A percentile compares a stretch with the other conserved stretches of the same genome.
phyloP scores from a whole-genome alignment of 2,113 vertebrate species.

The Lethenteron reissneri region DNA sequence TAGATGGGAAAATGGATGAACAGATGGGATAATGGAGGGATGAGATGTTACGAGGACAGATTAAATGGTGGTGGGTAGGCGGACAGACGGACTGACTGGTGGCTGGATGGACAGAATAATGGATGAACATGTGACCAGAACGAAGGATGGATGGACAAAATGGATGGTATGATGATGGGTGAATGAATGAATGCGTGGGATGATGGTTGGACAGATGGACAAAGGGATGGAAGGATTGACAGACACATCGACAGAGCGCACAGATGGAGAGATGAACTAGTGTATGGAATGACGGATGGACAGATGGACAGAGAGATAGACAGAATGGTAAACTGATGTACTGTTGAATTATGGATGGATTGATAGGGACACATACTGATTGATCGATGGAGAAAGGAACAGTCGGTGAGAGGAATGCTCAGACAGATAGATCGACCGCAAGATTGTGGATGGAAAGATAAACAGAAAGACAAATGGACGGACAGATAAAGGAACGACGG shows the following conservation, averaged over 20 bases:
- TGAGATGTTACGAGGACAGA: neutral
- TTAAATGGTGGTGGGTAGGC: neutral
- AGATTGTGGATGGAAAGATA: neutral
- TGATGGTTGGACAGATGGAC: neutral
- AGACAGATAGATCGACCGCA: neutral
- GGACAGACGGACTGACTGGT: neutral
- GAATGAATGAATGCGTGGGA: neutral
- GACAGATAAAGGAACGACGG: neutral
- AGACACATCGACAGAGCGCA: neutral
- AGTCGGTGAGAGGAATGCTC: neutral
- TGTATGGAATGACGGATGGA: neutral
- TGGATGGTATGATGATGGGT: neutral
- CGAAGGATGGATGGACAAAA: neutral
- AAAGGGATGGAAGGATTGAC: neutral
- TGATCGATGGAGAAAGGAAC: neutral
- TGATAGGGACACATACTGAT: too few species aligned
- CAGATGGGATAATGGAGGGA: neutral
- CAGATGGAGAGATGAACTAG: neutral
- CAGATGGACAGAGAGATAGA: neutral
- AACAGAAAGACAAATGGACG: neutral
- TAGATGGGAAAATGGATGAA: neutral
- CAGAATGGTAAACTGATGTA: neutral
- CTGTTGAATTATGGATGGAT: too few species aligned
- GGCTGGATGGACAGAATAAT: neutral
- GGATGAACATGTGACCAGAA: neutral